These are phyloP conservation scores for Lasioglossum villosulum DNA, from an alignment of 2,888 invertebrate genomes.

Conservation along the genomic window DNA sequence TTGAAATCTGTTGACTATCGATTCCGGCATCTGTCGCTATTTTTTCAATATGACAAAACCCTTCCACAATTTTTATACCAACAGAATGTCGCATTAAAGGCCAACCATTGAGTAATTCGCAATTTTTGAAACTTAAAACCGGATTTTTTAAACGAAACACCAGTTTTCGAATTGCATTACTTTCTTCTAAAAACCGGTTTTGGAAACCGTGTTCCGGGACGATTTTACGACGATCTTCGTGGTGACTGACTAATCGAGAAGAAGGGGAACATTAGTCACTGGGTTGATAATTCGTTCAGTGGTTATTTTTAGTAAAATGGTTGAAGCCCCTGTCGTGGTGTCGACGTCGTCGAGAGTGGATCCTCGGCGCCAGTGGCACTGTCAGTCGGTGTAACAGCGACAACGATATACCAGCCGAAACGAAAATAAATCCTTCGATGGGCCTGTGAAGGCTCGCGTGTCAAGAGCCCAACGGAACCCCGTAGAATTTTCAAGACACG, in stretches of 20 bases:
- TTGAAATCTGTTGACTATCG: slow-evolving; percentile 12
- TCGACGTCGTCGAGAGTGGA: slow-evolving; percentile 52
- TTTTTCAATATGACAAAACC: no score
- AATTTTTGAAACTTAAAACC: no score
- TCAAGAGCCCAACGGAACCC: slow-evolving; percentile 31
- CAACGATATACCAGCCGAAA: slow-evolving; percentile 62
- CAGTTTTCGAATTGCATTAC: no score
- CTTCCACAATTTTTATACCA: not conserved
- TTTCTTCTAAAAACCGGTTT: no score
- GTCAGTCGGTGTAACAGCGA: slow-evolving; percentile 63
- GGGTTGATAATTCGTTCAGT: slow-evolving; percentile 78
- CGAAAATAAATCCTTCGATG: slow-evolving; percentile 71
- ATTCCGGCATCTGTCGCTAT: not conserved
- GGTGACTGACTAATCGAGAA: slow-evolving; percentile 55
- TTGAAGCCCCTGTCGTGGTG: slow-evolving; percentile 42
- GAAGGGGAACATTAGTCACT: slow-evolving; percentile 72
- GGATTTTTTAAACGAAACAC: no score
- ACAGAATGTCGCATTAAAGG: not conserved
- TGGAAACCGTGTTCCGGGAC: no score
- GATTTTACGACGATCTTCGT: no score
- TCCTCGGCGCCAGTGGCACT: slow-evolving; percentile 64
- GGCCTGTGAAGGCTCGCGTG: slow-evolving; percentile 48
- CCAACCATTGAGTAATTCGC: no score
- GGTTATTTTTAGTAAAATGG: slow-evolving; percentile 73
- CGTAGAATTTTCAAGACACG: slow-evolving; percentile 62